Evolutionary conservation across 2,888 invertebrate genomes (phyloP).

Genomic region (Rotaria socialis): DNA sequence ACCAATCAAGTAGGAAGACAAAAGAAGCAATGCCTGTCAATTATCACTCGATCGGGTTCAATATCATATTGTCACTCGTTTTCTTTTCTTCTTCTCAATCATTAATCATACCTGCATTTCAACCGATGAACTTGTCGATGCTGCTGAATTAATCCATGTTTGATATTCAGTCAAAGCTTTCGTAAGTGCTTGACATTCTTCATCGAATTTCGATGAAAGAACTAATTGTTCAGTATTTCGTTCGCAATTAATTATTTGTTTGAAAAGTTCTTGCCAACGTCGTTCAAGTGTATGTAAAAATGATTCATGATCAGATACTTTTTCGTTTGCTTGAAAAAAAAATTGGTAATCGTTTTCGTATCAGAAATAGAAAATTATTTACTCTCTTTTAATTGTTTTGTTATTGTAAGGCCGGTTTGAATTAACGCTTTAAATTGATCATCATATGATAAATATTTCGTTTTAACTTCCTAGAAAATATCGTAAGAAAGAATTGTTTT

Average conservation of each 20-base stretch:
- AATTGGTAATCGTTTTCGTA: not conserved
- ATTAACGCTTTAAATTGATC: conserved; percentile 11
- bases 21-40: not conserved
- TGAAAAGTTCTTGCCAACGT: not conserved
- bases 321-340: not conserved
- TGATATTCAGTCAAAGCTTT: conserved; percentile 1
- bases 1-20: not conserved
- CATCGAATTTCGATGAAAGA: not conserved
- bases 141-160: not conserved
- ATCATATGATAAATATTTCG: not conserved
- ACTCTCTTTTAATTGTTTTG: not conserved
- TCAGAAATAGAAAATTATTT: not conserved
- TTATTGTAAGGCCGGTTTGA: conserved; percentile 18
- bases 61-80: not conserved
- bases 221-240: not conserved
- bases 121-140: not conserved
- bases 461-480: conserved; percentile 3
- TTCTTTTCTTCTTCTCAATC: too few species aligned
- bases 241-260: not conserved
- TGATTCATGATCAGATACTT: not conserved
- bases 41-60: not conserved
- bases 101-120: not conserved
- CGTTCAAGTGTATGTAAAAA: not conserved
- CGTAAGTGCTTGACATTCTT: not conserved
- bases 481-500: not conserved